Evolutionary conservation across 2,113 vertebrate species (phyloP), one percentile per base, ranked within the genome.

Genomic region (Pollimyrus isidori): DNA sequence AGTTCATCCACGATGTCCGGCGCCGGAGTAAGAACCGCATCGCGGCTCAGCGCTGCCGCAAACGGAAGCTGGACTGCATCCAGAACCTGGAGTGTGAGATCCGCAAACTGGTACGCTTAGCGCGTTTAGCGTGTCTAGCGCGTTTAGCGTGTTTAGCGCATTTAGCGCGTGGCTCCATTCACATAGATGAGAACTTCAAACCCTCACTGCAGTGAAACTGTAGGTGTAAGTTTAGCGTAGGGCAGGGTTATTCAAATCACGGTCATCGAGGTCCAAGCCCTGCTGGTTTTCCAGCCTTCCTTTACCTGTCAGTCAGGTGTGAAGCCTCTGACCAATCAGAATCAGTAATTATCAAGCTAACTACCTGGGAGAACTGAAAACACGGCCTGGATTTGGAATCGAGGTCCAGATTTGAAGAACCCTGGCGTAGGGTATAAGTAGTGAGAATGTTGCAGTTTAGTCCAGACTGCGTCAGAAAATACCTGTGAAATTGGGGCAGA

Each of bases 61-160:
- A 99, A 93, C 96, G 98, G 93, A 99, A 99, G 93, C 97, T 99
- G 93, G 98, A 99, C 95, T 99, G 98, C 90, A 99, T 99, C 94
- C 97, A 98, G 95, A 98, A 97, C 90, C 95, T 99, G 90, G 97
- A 99, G 95, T 95, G 96, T 92, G 98, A 99, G 96, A 99, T 99
- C 92, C 96, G 96, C 92, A 99, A 98, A 95, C 91, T 99, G 97
- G 98, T 96, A 93, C 0, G n/a, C n/a, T n/a, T n/a, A n/a, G n/a
- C n/a, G n/a, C n/a, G n/a, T n/a, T n/a, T n/a, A n/a, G n/a, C n/a
- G n/a, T n/a, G n/a, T n/a, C n/a, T n/a, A n/a, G n/a, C n/a, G n/a
- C n/a, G n/a, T n/a, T n/a, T n/a, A n/a, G n/a, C n/a, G n/a, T n/a
- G n/a, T n/a, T n/a, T n/a, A n/a, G n/a, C n/a, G n/a, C n/a, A n/a